Evolutionary conservation across 2,797 vertebrate species (phyloP).

Genomic region (Sus cebifrons): DNA sequence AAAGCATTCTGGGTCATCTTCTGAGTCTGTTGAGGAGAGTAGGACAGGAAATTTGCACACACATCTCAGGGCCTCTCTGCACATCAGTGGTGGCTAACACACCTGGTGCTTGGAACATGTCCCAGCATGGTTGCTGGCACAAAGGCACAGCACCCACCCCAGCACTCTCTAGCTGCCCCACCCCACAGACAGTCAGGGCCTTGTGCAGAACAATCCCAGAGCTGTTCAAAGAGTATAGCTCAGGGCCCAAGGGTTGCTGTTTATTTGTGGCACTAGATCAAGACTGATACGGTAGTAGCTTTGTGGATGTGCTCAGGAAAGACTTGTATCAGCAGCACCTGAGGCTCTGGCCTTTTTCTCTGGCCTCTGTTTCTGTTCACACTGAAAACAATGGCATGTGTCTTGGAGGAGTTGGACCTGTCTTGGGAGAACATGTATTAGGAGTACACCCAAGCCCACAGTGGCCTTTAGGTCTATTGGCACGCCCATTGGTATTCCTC

Average conservation of each 20-base stretch:
- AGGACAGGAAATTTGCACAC: background rate
- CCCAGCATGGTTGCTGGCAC: background rate
- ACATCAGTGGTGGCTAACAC: background rate
- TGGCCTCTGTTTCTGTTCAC: constrained; percentile 40
- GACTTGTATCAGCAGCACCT: constrained; percentile 67
- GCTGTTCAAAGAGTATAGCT: constrained; percentile 64
- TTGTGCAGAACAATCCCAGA: constrained; percentile 72
- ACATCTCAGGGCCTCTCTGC: background rate
- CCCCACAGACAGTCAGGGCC: constrained; percentile 39
- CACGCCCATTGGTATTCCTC: background rate
- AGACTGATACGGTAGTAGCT: constrained; percentile 71
- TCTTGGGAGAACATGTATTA: constrained; percentile 55
- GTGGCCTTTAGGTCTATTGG: constrained; percentile 50
- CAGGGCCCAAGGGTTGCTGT: constrained; percentile 65
- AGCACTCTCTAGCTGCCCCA: background rate
- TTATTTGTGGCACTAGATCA: constrained; percentile 72
- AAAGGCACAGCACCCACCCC: background rate
- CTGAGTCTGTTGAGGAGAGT: background rate
- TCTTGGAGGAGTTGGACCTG: constrained; percentile 61
- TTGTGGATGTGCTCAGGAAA: constrained; percentile 64
- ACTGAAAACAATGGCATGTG: constrained; percentile 64
- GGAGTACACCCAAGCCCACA: constrained; percentile 19
- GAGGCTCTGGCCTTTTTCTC: constrained; percentile 58
- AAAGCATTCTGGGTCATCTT: background rate
- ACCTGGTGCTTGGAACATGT: background rate